Evolutionary conservation across 2,888 invertebrate genomes (phyloP), one percentile per base, ranked within the genome.

Genomic region (Erebia palarica): DNA sequence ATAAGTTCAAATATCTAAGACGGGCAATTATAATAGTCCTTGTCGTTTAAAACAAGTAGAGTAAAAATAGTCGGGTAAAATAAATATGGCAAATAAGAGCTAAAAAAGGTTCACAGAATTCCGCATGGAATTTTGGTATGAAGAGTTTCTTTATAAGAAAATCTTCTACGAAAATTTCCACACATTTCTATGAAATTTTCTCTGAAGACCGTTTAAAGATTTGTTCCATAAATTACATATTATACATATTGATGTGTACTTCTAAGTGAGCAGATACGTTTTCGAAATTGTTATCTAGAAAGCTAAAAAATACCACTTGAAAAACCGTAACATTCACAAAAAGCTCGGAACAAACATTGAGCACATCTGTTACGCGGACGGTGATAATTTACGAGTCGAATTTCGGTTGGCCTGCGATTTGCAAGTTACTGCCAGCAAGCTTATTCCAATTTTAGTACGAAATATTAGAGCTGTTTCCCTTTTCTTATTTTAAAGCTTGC

Each of bases 291-390:
- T 58, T 49, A 51, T 59, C 44, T 67, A 49, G 61, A 27, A 53
- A 51, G 44, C 67, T 58, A 64, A 68, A 73, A 73, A 71, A 68
- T 65, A 67, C 44, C 71, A 66, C 71, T 71, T 53, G 68, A 53
- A 68, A 71, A 71, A 68, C 68, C 68, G 73, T 68, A 68, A 65
- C 73, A 70, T 14, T 73, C 68, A 65, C 68, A 74, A 74, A 70
- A 73, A 84, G 84, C 79, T 77, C 77, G 78, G 76, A 79, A 78
- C 76, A 76, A 77, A 80, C 82, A 84, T 86, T 84, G 79, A 80
- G 78, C 81, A 82, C 86, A 86, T 85, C 84, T 86, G 86, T 81
- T 82, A 73, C 76, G 72, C 59, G 67, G 66, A 70, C 27, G 18
- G 64, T 75, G 73, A 79, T 83, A 84, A 86, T 85, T 86, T 85